phyloP scores from a whole-genome alignment of 2,113 vertebrate species.

The Gorsachius goisagi region DNA sequence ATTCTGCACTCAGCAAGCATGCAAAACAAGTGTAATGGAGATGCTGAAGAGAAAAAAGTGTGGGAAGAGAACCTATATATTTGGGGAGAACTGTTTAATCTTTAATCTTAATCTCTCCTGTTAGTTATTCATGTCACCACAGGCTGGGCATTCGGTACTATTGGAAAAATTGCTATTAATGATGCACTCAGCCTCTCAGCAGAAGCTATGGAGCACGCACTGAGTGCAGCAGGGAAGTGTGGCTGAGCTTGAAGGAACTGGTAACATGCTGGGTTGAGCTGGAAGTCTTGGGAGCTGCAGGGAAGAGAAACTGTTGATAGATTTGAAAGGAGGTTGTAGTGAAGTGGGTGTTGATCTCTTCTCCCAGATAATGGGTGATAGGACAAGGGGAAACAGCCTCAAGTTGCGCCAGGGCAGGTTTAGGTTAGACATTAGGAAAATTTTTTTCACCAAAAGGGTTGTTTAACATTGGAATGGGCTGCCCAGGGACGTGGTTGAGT shows the following conservation, averaged over 20 bases:
- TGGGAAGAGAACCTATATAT: neutral
- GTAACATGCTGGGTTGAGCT: neutral
- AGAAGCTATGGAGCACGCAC: fast-evolving
- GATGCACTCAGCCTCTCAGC: neutral
- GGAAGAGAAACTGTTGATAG: neutral
- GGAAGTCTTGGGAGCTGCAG: neutral
- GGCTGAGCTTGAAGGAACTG: neutral
- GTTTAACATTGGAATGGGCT: too few species aligned
- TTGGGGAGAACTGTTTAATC: neutral
- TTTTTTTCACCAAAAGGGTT: too few species aligned
- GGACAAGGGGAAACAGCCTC: too few species aligned
- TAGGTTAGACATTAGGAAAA: too few species aligned
- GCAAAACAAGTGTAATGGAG: neutral
- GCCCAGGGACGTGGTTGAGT: too few species aligned
- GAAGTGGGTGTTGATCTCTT: too few species aligned
- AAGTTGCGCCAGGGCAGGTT: too few species aligned
- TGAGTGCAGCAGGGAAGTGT: neutral
- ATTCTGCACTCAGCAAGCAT: neutral
- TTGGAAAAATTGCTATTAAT: neutral
- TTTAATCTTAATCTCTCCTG: neutral
- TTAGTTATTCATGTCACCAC: neutral
- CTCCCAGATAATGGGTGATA: too few species aligned
- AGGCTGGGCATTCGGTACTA: neutral
- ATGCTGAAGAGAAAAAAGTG: neutral
- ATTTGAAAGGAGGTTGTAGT: too few species aligned